Base-by-base conservation (phyloP, 2,113 vertebrate genomes). In the Dasyprocta punctata region DNA sequence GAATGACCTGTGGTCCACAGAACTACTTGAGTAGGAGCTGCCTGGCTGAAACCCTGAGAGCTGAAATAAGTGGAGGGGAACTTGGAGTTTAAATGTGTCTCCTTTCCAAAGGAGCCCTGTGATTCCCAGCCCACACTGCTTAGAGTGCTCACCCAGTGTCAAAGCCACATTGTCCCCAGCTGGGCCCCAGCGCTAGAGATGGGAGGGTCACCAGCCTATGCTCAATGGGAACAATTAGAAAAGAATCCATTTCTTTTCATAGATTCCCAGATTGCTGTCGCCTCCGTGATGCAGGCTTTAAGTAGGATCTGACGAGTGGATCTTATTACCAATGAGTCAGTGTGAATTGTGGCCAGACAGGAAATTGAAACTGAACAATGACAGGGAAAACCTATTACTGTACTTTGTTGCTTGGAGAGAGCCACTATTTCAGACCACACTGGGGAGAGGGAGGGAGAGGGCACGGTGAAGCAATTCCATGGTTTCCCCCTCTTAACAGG, bases 41-140 rank as follows among this genome's bases (percentile, higher is more conserved):
- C n/a, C 26, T 94, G 83, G 75, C 14, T 87, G 89, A 97, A 97
- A 93, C 63, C 89, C 77, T 87, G 92, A 60, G 52, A 95, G 89
- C 96, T 67, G 75, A 90, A 93, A 81, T 80, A 94, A 69, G 71
- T 0, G 0, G 30, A 86, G 77, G 78, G 36, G 86, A 75, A 54
- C 54, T 86, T 92, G 0, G 1, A 93, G 83, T 92, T 5, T 49
- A 38, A 95, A 93, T 75, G 2, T 36, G 22, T 67, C 36, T 85
- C 52, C 38, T 61, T 91, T 44, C 16, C 65, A 0, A 7, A 56
- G 54, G 56, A 44, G 38, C n/a, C 28, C 20, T 1, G 9, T 33
- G 54, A 71, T 28, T 36, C 54, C 14, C 14, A 65, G 33, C 0
- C 36, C 11, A 8, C 2, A 38, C 36, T 49, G 71, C 86, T 49